These are phyloP conservation scores for Donacobius atricapilla DNA, from an alignment of 2,113 vertebrate species.

Conservation along the genomic window DNA sequence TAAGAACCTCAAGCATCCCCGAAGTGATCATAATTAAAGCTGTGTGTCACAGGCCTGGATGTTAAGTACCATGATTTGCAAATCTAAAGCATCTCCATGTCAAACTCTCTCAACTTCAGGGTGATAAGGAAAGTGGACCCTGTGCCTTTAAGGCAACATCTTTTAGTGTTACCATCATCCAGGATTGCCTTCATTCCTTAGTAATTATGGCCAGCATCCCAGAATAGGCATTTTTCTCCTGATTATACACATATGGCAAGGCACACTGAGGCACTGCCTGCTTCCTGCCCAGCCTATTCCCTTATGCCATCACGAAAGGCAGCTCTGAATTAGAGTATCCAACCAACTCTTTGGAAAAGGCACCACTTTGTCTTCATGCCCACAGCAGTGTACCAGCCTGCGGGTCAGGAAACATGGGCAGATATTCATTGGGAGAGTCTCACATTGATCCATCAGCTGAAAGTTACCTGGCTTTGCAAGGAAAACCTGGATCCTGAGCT, in stretches of 20 bases:
- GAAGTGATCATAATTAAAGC: not conserved
- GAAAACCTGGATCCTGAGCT: not conserved
- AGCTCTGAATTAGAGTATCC: not conserved
- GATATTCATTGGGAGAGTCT: not conserved
- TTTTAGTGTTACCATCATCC: not conserved
- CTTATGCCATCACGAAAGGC: not conserved
- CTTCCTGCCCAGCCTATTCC: not conserved
- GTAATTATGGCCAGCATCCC: not conserved
- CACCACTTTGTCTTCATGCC: not conserved
- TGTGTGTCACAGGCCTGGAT: not conserved
- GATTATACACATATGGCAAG: not conserved
- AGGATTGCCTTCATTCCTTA: not conserved
- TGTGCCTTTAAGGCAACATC: slow-evolving; percentile 40
- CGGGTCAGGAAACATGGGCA: not conserved
- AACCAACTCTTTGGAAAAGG: not conserved
- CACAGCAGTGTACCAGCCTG: not conserved
- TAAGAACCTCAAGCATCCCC: not conserved
- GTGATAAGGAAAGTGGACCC: not conserved
- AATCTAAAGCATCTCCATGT: not conserved
- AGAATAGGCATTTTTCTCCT: not conserved
- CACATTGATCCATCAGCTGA: not conserved
- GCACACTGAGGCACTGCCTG: not conserved
- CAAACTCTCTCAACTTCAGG: slow-evolving; percentile 18
- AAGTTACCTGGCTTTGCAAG: not conserved
- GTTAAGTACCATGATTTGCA: not conserved